A percentile compares a stretch with the other conserved stretches of the same genome.
These are phyloP conservation scores for Lucinisca nassula DNA, from an alignment of 2,888 invertebrate genomes.

Conservation along the genomic window DNA sequence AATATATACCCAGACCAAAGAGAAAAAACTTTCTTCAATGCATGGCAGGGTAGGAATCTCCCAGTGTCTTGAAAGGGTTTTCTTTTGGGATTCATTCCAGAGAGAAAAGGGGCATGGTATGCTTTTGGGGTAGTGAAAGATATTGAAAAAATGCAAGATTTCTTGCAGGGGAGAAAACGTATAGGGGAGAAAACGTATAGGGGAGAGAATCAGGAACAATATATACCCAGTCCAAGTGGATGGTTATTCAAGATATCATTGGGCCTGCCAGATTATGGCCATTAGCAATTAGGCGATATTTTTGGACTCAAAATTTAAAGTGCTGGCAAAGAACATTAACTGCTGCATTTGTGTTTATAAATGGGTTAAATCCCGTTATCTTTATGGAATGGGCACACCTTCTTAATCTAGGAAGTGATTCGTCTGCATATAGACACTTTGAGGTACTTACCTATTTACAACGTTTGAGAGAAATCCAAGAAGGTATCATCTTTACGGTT, in stretches of 20 bases:
- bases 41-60: no score
- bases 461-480: not conserved
- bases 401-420: not conserved
- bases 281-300: not conserved
- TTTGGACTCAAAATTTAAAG: slow-evolving; percentile 13
- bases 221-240: no score
- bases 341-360: slow-evolving; percentile 14
- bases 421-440: slow-evolving; percentile 1
- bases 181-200: no score
- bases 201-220: no score
- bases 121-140: no score
- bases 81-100: no score
- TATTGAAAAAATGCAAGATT: no score
- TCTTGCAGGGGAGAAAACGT: no score
- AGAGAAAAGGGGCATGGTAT: no score
- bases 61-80: no score
- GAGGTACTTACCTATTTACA: not conserved
- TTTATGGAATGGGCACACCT: slow-evolving; percentile 18
- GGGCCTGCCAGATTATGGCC: not conserved
- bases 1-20: no score
- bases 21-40: no score
- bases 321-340: not conserved
- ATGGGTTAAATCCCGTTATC: slow-evolving; percentile 10
- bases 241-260: slow-evolving; percentile 18
- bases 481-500: not conserved